Base-by-base conservation (phyloP, 2,113 vertebrate genomes). In the Spheniscus mendiculus region DNA sequence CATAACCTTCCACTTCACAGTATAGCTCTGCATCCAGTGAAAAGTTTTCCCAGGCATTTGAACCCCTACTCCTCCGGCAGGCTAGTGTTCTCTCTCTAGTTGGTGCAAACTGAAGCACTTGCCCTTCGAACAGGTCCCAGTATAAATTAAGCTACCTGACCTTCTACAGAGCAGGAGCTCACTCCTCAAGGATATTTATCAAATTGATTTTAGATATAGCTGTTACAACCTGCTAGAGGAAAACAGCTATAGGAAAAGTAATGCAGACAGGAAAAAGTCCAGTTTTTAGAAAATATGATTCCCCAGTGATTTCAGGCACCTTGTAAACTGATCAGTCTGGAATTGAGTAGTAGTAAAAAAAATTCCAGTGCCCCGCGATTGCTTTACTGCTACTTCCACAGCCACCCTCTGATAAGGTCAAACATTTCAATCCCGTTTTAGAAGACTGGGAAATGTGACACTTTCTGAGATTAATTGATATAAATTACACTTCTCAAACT, bases 1-100 rank as follows among this genome's bases (percentile, higher is more conserved):
- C 83, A 93, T 74, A 97, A 97, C 93, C 86, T 96, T 95, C 84
- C 78, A 83, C 93, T 96, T 97, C 89, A 96, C 73, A 96, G 77
- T 12, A 87, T 9, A 94, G 94, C 90, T 96, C 70, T 93, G 90
- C 85, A 80, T 45, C 36, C 58, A 63, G 55, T 6, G 47, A 91
- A 89, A 95, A 96, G 91, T 89, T 91, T 97, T 93, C 94, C 90
- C n/a, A 87, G 70, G 90, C 82, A 93, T 78, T 34, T 78, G 92
- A 97, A 95, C 49, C 91, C 70, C 45, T 91, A 10, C 88, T 85
- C 90, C 32, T 85, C 73, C 92, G 93, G 92, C 65, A 95, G 67
- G 65, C 38, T 9, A 5, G 15, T 38, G 76, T 19, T 42, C 45
- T 74, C 91, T 79, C 34, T 63, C 42, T 34, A 25, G n/a, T 1